Conservation (phyloP, 2,888 invertebrate species). For the Polymixis flavicincta region DNA sequence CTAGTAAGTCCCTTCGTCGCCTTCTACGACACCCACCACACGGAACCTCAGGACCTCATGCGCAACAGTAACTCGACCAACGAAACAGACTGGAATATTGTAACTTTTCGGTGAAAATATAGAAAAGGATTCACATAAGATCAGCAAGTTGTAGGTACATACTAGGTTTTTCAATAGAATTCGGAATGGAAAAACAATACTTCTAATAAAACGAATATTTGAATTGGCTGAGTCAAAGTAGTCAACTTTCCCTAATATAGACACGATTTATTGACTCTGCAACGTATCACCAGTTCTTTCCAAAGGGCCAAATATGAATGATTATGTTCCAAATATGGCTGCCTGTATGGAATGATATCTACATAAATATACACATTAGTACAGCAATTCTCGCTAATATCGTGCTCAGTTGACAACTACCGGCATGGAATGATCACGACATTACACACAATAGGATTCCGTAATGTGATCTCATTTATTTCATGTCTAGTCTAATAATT, state of each 20-base stretch:
- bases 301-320: constrained; percentile 29
- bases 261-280: neutral
- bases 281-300: neutral
- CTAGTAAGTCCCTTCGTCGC: too few species aligned
- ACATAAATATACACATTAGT: constrained; percentile 59
- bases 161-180: neutral
- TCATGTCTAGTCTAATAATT: constrained; percentile 61
- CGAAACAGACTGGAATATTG: too few species aligned
- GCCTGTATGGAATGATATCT: constrained; percentile 33
- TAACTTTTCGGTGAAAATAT: neutral
- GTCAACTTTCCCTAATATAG: neutral
- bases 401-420: constrained; percentile 62
- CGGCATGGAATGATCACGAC: constrained; percentile 67
- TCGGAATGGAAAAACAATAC: neutral
- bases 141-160: too few species aligned
- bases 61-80: too few species aligned
- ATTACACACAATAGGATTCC: constrained; percentile 66
- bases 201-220: too few species aligned
- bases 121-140: too few species aligned
- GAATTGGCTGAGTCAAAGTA: neutral
- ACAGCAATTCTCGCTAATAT: constrained; percentile 51
- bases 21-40: too few species aligned
- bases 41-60: too few species aligned
- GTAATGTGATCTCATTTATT: constrained; percentile 69
- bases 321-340: constrained; percentile 43